Percentiles rank a stretch among this genome's conserved stretches.
Conservation (phyloP, 1,140 invertebrate species). For the Monomorium pharaonis region DNA sequence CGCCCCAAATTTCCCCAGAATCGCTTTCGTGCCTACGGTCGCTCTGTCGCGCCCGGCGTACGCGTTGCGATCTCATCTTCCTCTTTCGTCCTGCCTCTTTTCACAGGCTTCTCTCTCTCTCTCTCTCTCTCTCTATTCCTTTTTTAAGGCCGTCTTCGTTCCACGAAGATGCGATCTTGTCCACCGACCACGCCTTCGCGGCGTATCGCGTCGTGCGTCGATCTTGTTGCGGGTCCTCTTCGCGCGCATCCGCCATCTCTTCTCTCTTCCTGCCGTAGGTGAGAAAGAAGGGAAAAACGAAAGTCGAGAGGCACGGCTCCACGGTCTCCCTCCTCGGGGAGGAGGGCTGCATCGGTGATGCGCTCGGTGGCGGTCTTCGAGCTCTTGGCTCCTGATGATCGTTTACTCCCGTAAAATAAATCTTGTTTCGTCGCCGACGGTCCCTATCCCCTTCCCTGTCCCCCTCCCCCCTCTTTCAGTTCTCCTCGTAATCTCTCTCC, state of each 20-base stretch:
- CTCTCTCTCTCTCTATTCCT: not conserved
- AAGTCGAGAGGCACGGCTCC: slow-evolving; percentile 36
- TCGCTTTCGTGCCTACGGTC: slow-evolving; percentile 49
- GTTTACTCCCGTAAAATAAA: slow-evolving; percentile 60
- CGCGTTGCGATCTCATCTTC: not conserved
- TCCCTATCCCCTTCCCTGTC: not conserved
- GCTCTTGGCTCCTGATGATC: slow-evolving; percentile 28
- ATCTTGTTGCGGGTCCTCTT: slow-evolving; percentile 65
- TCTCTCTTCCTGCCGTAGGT: slow-evolving; percentile 33
- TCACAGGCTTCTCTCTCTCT: not conserved
- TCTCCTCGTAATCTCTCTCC: not conserved
- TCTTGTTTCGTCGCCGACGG: slow-evolving; percentile 55
- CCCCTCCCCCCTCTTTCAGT: no score
- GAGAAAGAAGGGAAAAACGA: slow-evolving; percentile 41
- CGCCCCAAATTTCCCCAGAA: slow-evolving; percentile 79
- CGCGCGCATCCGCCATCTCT: slow-evolving; percentile 44
- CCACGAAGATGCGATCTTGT: slow-evolving; percentile 80
- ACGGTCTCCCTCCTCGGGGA: slow-evolving; percentile 25
- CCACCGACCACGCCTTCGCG: slow-evolving; percentile 78
- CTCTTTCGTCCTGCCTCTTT: not conserved
- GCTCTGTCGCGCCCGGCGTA: not conserved
- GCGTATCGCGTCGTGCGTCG: slow-evolving; percentile 70
- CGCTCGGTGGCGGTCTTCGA: slow-evolving; percentile 18
- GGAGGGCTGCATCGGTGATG: slow-evolving; percentile 23
- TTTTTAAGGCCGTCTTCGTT: slow-evolving; percentile 71